These are phyloP conservation scores for Myripristis murdjan DNA, from an alignment of 2,797 vertebrate species.

Conservation along the genomic window DNA sequence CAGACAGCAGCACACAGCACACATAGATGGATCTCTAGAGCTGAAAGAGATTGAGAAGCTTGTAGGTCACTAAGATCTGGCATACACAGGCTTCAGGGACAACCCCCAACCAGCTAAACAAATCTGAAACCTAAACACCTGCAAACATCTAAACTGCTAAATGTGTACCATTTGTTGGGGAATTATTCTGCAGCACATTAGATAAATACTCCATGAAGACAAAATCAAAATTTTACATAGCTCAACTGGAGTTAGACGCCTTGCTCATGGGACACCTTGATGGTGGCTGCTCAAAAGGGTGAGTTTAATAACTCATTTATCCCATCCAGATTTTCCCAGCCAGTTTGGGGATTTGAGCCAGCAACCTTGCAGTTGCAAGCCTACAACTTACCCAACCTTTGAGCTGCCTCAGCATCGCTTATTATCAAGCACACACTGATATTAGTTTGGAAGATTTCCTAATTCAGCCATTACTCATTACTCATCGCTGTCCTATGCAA, in stretches of 20 bases:
- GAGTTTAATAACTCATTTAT: not conserved
- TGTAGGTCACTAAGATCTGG: not conserved
- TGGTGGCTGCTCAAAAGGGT: not conserved
- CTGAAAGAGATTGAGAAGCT: not conserved
- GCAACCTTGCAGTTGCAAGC: not conserved
- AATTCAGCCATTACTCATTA: too few relatives aligned
- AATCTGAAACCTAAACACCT: too few relatives aligned
- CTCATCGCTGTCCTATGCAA: too few relatives aligned
- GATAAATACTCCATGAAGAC: not conserved
- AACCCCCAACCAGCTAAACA: too few relatives aligned
- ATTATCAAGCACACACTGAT: not conserved
- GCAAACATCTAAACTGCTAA: not conserved
- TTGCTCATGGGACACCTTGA: not conserved
- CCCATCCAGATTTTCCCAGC: not conserved
- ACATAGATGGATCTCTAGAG: not conserved
- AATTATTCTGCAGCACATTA: not conserved
- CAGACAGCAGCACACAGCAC: constrained; percentile 29
- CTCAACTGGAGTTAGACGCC: not conserved
- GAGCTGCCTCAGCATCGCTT: not conserved
- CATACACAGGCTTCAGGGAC: too few relatives aligned
- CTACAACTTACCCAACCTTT: not conserved
- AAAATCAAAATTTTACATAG: not conserved
- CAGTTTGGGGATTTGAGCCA: not conserved
- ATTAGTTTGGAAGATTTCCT: not conserved
- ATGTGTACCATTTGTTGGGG: not conserved